A percentile compares a stretch with the other conserved stretches of the same genome.
phyloP scores from a whole-genome alignment of 2,113 vertebrate genomes.

The Hylia prasina region DNA sequence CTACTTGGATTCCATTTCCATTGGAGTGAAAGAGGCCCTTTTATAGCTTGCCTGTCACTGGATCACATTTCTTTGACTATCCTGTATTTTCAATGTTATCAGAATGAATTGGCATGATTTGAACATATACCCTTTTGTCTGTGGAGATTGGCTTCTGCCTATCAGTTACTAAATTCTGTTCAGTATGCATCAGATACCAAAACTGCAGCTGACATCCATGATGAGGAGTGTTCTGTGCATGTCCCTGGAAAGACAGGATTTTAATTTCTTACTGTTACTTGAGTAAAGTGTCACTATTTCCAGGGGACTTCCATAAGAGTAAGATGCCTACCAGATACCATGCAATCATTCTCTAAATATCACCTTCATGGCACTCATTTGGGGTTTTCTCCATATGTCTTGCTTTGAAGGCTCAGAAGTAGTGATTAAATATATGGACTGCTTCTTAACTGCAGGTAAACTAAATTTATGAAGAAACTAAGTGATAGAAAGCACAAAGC shows the following conservation, averaged over 20 bases:
- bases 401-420: not conserved
- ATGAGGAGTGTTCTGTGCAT: not conserved
- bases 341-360: not conserved
- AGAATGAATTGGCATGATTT: slow-evolving; percentile 18
- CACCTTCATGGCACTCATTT: not conserved
- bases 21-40: not conserved
- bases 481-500: not conserved
- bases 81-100: slow-evolving; percentile 24
- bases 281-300: not conserved
- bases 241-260: not conserved
- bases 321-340: not conserved
- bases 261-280: not conserved
- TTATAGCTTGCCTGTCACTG: not conserved
- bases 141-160: slow-evolving; percentile 1
- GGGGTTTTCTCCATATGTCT: not conserved
- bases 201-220: not conserved
- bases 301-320: not conserved
- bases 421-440: not conserved
- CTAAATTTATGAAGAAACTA: not conserved
- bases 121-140: not conserved
- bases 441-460: not conserved
- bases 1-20: not conserved
- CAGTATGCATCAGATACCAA: not conserved
- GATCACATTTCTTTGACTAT: not conserved
- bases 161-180: slow-evolving; percentile 66